A percentile compares a stretch with the other conserved stretches of the same genome.
Evolutionary conservation across 2,888 invertebrate genomes (phyloP).

Genomic region (Agrotis puta): DNA sequence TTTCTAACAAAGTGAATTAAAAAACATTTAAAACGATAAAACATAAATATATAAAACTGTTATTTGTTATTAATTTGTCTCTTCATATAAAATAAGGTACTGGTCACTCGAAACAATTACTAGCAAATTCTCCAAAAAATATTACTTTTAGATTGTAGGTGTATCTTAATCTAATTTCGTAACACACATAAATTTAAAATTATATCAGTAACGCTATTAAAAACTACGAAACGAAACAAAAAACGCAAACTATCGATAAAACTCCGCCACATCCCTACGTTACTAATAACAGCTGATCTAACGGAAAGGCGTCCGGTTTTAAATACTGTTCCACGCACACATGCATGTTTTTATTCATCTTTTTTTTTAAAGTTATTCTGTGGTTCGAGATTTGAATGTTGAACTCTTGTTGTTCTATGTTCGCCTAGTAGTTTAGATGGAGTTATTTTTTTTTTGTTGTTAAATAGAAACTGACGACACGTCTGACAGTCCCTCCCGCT

Average conservation of each 20-base stretch:
- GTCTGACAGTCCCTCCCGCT: too few species aligned
- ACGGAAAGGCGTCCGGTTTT: slow-evolving; percentile 66
- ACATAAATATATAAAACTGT: too few species aligned
- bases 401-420: slow-evolving; percentile 18
- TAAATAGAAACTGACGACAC: too few species aligned
- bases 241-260: slow-evolving; percentile 58
- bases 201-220: neutral
- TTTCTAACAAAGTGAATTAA: too few species aligned
- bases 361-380: slow-evolving; percentile 27
- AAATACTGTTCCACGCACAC: slow-evolving; percentile 50
- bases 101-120: too few species aligned
- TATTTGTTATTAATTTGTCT: too few species aligned
- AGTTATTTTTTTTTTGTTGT: slow-evolving; percentile 9
- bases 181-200: neutral
- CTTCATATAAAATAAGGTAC: too few species aligned
- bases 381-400: slow-evolving; percentile 28
- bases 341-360: slow-evolving; percentile 36
- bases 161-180: neutral
- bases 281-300: slow-evolving; percentile 65
- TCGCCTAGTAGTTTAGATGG: slow-evolving; percentile 19
- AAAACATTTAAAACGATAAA: too few species aligned
- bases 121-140: too few species aligned
- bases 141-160: too few species aligned
- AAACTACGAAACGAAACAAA: slow-evolving; percentile 13
- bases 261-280: slow-evolving; percentile 52